phyloP scores from a whole-genome alignment of 2,888 invertebrate genomes.

The Linnaemya tessellans region DNA sequence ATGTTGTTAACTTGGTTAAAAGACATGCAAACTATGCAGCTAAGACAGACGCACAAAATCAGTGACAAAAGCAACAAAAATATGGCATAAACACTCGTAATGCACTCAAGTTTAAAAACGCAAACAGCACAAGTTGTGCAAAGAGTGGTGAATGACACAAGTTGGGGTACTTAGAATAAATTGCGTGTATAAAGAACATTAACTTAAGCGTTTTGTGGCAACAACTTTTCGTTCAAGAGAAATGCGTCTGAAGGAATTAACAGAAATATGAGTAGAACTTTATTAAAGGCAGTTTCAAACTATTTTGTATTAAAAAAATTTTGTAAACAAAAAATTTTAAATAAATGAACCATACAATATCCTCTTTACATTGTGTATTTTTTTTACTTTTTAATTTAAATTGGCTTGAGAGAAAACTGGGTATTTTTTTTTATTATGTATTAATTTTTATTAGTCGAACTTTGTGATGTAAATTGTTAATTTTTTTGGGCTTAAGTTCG shows the following conservation, averaged over 20 bases:
- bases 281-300: not conserved
- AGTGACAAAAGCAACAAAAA: conserved; percentile 16
- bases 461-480: too few species aligned
- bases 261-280: not conserved
- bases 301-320: too few species aligned
- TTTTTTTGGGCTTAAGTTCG: too few species aligned
- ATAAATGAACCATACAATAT: too few species aligned
- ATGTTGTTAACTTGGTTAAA: conserved; percentile 54
- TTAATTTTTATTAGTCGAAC: too few species aligned
- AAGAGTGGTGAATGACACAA: not conserved
- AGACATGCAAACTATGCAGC: conserved; percentile 64
- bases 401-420: too few species aligned
- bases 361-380: too few species aligned
- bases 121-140: conserved; percentile 34
- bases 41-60: conserved; percentile 37
- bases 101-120: conserved; percentile 21
- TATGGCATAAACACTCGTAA: not conserved
- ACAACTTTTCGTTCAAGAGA: conserved; percentile 20
- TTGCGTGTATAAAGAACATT: conserved; percentile 22
- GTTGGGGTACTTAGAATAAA: not conserved
- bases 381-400: too few species aligned
- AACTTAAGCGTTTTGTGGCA: conserved; percentile 38
- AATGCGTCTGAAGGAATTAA: not conserved
- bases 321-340: too few species aligned
- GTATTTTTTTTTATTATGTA: too few species aligned